These are phyloP conservation scores for Madoqua kirkii DNA, from an alignment of 2,113 vertebrate species.

Conservation along the genomic window DNA sequence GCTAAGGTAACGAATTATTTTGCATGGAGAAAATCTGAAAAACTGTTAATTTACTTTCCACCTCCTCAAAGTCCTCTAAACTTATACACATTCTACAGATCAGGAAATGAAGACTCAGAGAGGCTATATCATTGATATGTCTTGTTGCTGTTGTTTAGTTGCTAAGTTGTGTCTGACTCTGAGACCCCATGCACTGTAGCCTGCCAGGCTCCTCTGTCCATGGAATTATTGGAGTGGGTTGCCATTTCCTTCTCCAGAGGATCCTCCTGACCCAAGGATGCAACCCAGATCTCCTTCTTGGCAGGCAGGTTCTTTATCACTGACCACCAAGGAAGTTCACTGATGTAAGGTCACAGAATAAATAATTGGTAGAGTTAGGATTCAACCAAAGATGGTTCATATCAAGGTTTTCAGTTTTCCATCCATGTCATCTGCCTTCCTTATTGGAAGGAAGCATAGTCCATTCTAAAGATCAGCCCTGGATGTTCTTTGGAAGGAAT, in stretches of 20 bases:
- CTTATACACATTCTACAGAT: background rate
- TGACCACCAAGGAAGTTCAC: background rate
- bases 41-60: background rate
- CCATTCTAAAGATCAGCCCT: too few relatives aligned
- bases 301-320: background rate
- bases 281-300: background rate
- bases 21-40: background rate
- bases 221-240: background rate
- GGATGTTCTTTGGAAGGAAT: too few relatives aligned
- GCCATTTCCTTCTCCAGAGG: background rate
- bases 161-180: background rate
- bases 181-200: background rate
- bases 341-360: background rate
- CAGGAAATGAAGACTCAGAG: background rate
- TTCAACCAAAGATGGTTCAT: background rate
- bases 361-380: background rate
- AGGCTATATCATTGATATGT: background rate
- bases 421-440: background rate
- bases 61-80: background rate
- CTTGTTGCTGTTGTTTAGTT: background rate
- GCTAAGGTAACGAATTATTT: background rate
- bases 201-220: background rate
- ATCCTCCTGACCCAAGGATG: background rate
- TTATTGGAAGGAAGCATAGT: background rate
- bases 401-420: background rate